Conservation (phyloP, 2,113 vertebrate genomes). For the Brachypodius melanocephalos region DNA sequence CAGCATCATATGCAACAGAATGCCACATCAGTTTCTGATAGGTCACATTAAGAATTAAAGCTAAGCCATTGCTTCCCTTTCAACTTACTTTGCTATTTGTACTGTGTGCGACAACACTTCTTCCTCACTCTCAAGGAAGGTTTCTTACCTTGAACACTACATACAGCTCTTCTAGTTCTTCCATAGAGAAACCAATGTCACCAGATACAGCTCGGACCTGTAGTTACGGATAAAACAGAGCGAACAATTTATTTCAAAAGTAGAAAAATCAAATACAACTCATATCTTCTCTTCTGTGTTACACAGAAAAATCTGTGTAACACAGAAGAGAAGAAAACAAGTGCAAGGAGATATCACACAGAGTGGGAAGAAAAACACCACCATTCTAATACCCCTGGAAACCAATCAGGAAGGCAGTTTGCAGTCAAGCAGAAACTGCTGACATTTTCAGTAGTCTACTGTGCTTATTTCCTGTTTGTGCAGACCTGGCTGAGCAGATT, state of each 20-base stretch:
- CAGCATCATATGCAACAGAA: neutral
- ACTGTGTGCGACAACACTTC: neutral
- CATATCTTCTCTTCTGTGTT: neutral
- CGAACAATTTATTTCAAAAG: neutral
- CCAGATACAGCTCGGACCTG: conserved; percentile 94
- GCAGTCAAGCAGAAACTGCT: neutral
- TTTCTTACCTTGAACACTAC: conserved; percentile 91
- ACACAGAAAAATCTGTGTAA: neutral
- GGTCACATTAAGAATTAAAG: neutral
- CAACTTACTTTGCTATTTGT: neutral
- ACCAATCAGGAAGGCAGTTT: neutral
- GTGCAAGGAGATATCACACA: neutral
- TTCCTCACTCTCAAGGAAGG: neutral
- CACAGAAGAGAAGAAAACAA: neutral
- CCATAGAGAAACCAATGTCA: conserved; percentile 90
- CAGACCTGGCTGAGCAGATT: neutral
- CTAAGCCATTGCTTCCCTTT: neutral
- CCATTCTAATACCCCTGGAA: neutral
- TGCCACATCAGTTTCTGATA: neutral
- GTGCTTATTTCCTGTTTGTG: conserved; percentile 2
- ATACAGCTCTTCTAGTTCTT: conserved; percentile 93
- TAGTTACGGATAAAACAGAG: neutral
- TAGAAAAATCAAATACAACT: neutral
- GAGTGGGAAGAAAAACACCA: neutral
- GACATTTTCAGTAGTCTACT: neutral